Evolutionary conservation across 1,140 invertebrate genomes (phyloP), one percentile per base, ranked within the genome.

Genomic region (Archegozetes longisetosus): DNA sequence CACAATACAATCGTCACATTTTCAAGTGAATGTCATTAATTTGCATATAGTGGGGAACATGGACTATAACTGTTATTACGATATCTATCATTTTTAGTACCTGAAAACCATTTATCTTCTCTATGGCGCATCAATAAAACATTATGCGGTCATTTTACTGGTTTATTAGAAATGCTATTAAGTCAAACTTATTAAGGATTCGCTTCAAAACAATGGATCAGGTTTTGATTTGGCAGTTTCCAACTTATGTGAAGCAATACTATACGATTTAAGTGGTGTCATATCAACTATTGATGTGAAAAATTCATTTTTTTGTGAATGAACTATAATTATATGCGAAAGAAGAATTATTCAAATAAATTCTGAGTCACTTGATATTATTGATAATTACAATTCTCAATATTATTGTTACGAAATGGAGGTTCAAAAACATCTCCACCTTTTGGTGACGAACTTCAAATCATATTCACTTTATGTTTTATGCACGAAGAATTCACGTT

Each of bases 371-470:
- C 78, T 87, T 60, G 72, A 80, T 63, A 76, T 85, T 49, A 9
- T 17, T 17, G 32, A 40, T 17, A 40, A 40, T 17, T 9, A 40
- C 32, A 40, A 40, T 17, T 53, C 68, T 55, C 65, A 69, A 14
- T 67, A 65, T 40, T 58, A 17, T 61, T 84, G 77, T 64, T 88
- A 25, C 76, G 79, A 68, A 89, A 92, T 74, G 88, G 88, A 3
- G 76, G 73, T 50, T 77, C 74, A 23, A 57, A 69, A 0, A 76
- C 80, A 40, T 87, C 88, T 0, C 86, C 88, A 3, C 71, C 84
- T 28, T 69, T 92, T 24, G 84, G 80, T 0, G 67, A 69, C 24
- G 84, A 84, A 49, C 75, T 14, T 77, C 80, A 48, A 88, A 89
- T 73, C 68, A 75, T 56, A 69, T 85, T 0, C 79, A 76, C 62